Evolutionary conservation across 1,140 invertebrate genomes (phyloP).

Genomic region (Pseudomyrmex concolor): DNA sequence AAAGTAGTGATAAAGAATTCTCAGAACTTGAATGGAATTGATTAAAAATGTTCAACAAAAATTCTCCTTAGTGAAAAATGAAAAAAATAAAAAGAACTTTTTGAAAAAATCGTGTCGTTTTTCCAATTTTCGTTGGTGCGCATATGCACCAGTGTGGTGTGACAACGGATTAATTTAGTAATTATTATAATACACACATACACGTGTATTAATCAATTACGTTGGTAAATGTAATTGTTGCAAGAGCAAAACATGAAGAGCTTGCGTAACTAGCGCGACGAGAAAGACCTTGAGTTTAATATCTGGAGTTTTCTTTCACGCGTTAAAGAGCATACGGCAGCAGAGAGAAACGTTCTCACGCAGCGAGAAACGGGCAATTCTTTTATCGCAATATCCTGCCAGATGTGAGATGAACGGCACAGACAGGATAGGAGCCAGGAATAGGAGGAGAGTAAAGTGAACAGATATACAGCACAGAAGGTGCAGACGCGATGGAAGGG

Average conservation of each 20-base stretch:
- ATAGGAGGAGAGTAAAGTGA: constrained; percentile 26
- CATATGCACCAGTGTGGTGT: too few relatives aligned
- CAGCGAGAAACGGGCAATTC: constrained; percentile 67
- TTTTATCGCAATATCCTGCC: constrained; percentile 72
- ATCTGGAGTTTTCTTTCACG: constrained; percentile 67
- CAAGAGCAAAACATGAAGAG: constrained; percentile 8
- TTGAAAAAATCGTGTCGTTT: too few relatives aligned
- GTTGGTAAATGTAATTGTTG: neutral
- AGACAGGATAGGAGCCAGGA: constrained; percentile 35
- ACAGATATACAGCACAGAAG: constrained; percentile 46
- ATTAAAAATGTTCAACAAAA: too few relatives aligned
- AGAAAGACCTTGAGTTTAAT: constrained; percentile 59
- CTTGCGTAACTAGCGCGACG: constrained; percentile 25
- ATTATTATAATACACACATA: too few relatives aligned
- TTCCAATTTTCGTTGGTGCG: too few relatives aligned
- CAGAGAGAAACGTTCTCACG: constrained; percentile 60
- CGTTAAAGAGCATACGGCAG: constrained; percentile 36
- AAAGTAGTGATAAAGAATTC: too few relatives aligned
- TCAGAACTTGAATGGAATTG: too few relatives aligned
- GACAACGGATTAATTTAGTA: too few relatives aligned
- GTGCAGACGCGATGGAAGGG: constrained; percentile 28
- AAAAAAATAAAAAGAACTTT: too few relatives aligned
- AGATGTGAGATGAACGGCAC: constrained; percentile 54
- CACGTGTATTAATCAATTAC: too few relatives aligned
- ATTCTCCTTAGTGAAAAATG: too few relatives aligned